These are phyloP conservation scores for Clarias laeviceps DNA, from an alignment of 2,797 vertebrate species.

Conservation along the genomic window DNA sequence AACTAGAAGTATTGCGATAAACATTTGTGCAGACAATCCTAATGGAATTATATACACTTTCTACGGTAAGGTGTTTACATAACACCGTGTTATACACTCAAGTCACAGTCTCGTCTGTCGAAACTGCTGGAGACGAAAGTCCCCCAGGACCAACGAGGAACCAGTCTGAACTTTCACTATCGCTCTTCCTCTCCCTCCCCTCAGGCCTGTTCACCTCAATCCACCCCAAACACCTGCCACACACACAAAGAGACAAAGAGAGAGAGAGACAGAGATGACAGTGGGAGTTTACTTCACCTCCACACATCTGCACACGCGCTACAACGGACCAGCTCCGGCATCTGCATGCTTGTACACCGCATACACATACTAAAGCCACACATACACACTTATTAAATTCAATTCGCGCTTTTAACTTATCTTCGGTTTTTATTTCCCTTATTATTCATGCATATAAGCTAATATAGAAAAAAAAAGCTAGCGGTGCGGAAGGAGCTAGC, in stretches of 20 bases:
- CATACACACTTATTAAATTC: not conserved
- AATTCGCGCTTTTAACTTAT: too few species aligned
- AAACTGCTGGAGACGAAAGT: conserved; percentile 26
- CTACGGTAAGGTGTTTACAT: not conserved
- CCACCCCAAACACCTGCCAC: conserved; percentile 44
- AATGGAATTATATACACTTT: not conserved
- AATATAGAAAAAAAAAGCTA: not conserved
- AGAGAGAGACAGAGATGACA: conserved; percentile 15
- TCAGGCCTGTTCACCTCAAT: conserved; percentile 42
- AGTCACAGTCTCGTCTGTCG: conserved; percentile 7
- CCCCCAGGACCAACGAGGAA: conserved; percentile 35
- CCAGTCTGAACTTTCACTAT: conserved; percentile 25
- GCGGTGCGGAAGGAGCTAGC: not conserved
- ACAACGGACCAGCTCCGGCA: not conserved
- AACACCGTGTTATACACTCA: not conserved
- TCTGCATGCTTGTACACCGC: not conserved
- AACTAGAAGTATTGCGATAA: not conserved
- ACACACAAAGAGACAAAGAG: not conserved
- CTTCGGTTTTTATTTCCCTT: not conserved
- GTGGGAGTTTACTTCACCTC: conserved; percentile 21
- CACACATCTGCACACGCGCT: conserved; percentile 10
- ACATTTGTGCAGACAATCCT: not conserved
- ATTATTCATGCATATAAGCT: not conserved
- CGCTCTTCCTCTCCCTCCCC: conserved; percentile 26
- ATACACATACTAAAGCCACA: not conserved